These are phyloP conservation scores for Tiaroga cobitis DNA, from an alignment of 2,797 vertebrate genomes.

Conservation along the genomic window DNA sequence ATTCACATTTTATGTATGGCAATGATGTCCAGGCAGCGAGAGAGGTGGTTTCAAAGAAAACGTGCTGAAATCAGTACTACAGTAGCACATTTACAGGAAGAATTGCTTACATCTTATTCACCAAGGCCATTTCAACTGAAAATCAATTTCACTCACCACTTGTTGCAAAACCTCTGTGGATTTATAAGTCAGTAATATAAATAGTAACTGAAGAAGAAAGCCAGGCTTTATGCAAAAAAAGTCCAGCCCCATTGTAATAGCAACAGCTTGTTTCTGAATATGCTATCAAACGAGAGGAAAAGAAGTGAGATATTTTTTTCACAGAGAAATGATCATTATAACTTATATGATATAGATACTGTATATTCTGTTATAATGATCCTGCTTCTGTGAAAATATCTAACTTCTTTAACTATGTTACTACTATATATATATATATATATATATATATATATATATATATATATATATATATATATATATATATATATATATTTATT, in stretches of 20 bases:
- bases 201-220: neutral
- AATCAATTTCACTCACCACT: conserved; percentile 23
- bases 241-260: neutral
- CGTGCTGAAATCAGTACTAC: conserved; percentile 5
- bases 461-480: too few species aligned
- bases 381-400: too few species aligned
- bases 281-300: conserved; percentile 31
- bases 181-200: conserved; percentile 11
- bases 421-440: too few species aligned
- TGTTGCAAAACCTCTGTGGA: conserved; percentile 25
- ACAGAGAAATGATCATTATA: neutral
- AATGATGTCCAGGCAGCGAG: conserved; percentile 3
- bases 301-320: neutral
- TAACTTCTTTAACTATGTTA: too few species aligned
- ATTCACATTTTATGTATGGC: conserved; percentile 31
- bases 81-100: conserved; percentile 26
- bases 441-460: too few species aligned
- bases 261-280: neutral
- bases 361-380: too few species aligned
- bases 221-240: neutral
- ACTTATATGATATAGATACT: neutral
- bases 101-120: conserved; percentile 45
- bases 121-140: conserved; percentile 30
- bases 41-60: conserved; percentile 35
- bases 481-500: too few species aligned